Evolutionary conservation across 2,888 invertebrate species (phyloP), one percentile per base, ranked within the genome.

Genomic region (Microplitis manilae): DNA sequence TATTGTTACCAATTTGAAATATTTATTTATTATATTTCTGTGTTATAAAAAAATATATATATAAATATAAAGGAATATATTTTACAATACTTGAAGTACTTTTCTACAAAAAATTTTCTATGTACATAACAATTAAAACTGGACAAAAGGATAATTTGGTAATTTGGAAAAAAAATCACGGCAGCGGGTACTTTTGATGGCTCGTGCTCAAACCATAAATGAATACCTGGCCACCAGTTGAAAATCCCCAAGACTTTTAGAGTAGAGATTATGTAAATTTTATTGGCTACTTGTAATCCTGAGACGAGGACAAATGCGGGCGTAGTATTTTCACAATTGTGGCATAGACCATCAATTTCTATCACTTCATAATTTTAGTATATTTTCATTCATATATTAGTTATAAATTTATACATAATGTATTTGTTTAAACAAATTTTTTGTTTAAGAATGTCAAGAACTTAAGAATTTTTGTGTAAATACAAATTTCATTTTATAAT

Each of bases 221-320:
- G 67, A 61, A 76, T 82, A 82, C 81, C 82, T 82, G 79, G 80
- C 79, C 79, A 81, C 80, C 78, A 62, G 78, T 68, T 67, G 77
- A 76, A 80, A 73, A 78, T 59, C 77, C 77, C 79, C 70, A 13
- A 50, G 69, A 30, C 65, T 67, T 69, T 76, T 74, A 75, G 65
- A 72, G 77, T 68, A 72, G 13, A 81, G 82, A 82, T 81, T 83
- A 82, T 79, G 74, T 62, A 76, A 81, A 81, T 72, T 86, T 86
- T 85, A 85, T 83, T 85, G 80, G 38, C 15, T 15, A 15, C 20
- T 15, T 79, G 84, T 83, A 85, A 84, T 82, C 80, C 82, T 17
- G 59, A 39, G 59, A 75, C 50, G 13, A 77, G 73, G 77, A 71
- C 59, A 68, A 77, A 80, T 77, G 80, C 78, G 79, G 80, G 78